These are phyloP conservation scores for Drosophila quinaria DNA, from an alignment of 2,888 invertebrate species.

Conservation along the genomic window DNA sequence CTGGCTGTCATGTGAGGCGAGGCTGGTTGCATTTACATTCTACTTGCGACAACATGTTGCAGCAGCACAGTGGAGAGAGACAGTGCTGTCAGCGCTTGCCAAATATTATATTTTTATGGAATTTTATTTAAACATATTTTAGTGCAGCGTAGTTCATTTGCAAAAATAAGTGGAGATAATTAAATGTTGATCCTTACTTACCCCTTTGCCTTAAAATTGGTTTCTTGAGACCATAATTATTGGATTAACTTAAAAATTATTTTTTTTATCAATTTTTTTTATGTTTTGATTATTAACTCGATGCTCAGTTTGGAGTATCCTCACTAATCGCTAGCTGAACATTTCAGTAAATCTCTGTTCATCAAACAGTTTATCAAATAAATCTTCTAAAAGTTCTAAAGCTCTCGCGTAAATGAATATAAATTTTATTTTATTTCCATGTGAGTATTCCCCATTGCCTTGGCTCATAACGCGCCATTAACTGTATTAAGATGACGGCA, in stretches of 20 bases:
- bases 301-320: no score
- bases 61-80: background rate
- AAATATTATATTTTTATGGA: background rate
- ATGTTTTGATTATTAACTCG: no score
- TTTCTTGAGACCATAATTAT: no score
- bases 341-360: background rate
- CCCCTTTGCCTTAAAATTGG: no score
- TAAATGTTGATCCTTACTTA: no score
- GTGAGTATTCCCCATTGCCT: constrained; percentile 3
- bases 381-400: background rate
- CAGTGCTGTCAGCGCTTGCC: constrained; percentile 1
- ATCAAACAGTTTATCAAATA: constrained; percentile 1
- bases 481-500: constrained; percentile 47
- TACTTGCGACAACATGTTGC: constrained; percentile 13
- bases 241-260: no score
- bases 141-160: no score
- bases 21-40: constrained; percentile 40
- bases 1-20: constrained; percentile 48
- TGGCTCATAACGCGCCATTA: constrained; percentile 22
- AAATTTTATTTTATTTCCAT: background rate
- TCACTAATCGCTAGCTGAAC: background rate
- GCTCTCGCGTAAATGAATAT: background rate
- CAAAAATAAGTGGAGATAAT: no score
- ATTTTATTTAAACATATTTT: no score
- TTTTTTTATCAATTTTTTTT: no score